Conservation (phyloP, 2,113 vertebrate species). For the Burhinus oedicnemus region DNA sequence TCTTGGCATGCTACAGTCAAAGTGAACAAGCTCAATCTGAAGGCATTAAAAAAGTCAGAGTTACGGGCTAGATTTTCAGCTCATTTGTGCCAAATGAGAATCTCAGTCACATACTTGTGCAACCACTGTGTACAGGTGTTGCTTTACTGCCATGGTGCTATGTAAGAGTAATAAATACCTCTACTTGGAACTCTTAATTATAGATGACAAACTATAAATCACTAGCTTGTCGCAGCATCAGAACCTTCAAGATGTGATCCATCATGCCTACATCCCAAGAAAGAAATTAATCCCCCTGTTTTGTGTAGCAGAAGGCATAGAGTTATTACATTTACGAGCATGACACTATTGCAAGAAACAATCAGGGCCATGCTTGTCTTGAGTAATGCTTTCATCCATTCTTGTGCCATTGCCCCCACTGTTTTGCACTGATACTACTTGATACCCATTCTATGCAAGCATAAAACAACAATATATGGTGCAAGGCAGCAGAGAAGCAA, state of each 20-base stretch:
- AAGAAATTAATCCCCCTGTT: background rate
- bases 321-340: background rate
- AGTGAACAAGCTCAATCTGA: background rate
- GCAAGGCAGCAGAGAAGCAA: background rate
- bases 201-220: conserved; percentile 19
- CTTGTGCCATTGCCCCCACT: background rate
- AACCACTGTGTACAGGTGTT: background rate
- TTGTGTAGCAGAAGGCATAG: background rate
- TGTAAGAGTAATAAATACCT: background rate
- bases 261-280: background rate
- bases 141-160: background rate
- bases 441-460: background rate
- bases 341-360: background rate
- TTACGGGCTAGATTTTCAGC: background rate
- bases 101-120: background rate
- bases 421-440: background rate
- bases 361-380: background rate
- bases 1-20: background rate
- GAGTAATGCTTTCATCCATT: background rate
- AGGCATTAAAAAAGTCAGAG: background rate
- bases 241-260: background rate
- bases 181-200: background rate
- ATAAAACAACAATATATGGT: background rate
- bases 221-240: conserved; percentile 6
- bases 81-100: background rate